Evolutionary conservation across 2,113 vertebrate genomes (phyloP).

Genomic region (Gasterosteus aculeatus): DNA sequence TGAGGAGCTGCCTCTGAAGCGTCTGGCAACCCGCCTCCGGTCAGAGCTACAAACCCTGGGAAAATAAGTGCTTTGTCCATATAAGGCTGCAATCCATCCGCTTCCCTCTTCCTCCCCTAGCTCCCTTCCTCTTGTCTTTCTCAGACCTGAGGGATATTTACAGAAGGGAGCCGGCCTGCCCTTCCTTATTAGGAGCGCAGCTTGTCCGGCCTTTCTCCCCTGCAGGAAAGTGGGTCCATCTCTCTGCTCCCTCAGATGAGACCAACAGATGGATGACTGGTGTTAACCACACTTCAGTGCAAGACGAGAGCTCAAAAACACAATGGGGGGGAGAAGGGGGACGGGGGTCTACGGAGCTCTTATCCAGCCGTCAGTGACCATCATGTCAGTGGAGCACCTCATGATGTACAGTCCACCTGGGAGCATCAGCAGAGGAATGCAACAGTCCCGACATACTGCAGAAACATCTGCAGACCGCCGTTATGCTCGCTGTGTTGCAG

Average conservation of each 20-base stretch:
- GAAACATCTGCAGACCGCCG: conserved; percentile 44
- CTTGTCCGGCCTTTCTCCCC: conserved; percentile 74
- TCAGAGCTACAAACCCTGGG: conserved; percentile 83
- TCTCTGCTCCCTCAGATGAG: conserved; percentile 65
- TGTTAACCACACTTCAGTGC: conserved; percentile 25
- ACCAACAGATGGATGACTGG: conserved; percentile 74
- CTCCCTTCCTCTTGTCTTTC: conserved; percentile 77
- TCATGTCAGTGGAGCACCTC: conserved; percentile 23
- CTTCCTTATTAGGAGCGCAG: conserved; percentile 85
- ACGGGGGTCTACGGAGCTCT: conserved; percentile 8
- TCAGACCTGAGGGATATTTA: conserved; percentile 84
- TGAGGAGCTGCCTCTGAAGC: conserved; percentile 39
- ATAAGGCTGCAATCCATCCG: conserved; percentile 86
- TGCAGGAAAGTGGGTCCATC: conserved; percentile 77
- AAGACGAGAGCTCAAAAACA: conserved; percentile 26
- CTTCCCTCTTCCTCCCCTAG: conserved; percentile 79
- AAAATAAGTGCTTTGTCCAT: conserved; percentile 84
- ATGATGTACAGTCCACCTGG: conserved; percentile 51
- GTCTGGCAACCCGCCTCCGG: conserved; percentile 73
- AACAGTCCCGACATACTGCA: conserved; percentile 56
- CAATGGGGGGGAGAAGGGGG: background rate
- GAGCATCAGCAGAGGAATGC: conserved; percentile 45
- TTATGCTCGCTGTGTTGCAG: conserved; percentile 52
- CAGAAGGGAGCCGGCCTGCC: conserved; percentile 76
- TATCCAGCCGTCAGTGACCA: conserved; percentile 18